Conservation (phyloP, 2,113 vertebrate genomes). For the Himantopus leucocephalus region DNA sequence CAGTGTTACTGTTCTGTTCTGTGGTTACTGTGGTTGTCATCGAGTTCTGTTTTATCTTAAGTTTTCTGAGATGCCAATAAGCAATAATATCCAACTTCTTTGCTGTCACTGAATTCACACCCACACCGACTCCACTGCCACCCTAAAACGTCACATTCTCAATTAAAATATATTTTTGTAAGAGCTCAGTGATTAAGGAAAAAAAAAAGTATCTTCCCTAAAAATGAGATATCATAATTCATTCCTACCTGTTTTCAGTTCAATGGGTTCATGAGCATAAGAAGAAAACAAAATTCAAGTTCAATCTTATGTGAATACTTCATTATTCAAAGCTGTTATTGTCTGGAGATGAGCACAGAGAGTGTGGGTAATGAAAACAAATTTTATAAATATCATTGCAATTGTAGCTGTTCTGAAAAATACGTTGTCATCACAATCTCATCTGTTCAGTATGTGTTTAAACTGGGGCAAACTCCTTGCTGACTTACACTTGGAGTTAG, state of each 20-base stretch:
- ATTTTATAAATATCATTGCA: constrained; percentile 6
- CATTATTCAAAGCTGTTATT: background rate
- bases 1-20: constrained; percentile 20
- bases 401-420: background rate
- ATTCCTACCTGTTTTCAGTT: background rate
- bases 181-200: background rate
- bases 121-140: background rate
- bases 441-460: background rate
- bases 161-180: background rate
- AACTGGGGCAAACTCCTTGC: background rate
- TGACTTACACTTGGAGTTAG: background rate
- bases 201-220: background rate
- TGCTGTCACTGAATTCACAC: constrained; percentile 33
- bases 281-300: background rate
- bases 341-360: background rate
- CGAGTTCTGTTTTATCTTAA: constrained; percentile 11
- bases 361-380: background rate
- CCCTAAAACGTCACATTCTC: background rate
- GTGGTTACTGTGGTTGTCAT: background rate
- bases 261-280: background rate
- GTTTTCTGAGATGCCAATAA: constrained; percentile 1
- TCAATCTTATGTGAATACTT: background rate
- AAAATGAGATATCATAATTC: background rate
- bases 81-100: constrained; percentile 9
- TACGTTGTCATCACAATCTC: background rate